These are phyloP conservation scores for Sinocyclocheilus maitianheensis DNA, from an alignment of 2,113 vertebrate genomes.

Conservation along the genomic window DNA sequence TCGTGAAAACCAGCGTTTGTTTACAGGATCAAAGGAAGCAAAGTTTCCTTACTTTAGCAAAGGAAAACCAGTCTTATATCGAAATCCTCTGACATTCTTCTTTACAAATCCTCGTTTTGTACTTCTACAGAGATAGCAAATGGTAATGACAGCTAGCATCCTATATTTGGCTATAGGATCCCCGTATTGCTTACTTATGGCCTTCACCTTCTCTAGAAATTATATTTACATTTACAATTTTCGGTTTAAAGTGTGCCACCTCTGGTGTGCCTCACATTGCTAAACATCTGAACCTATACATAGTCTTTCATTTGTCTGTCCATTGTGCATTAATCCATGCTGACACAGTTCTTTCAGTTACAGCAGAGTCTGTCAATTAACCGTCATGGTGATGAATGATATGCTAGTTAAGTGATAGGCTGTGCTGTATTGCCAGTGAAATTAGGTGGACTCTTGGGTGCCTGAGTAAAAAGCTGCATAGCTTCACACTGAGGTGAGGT, in stretches of 20 bases:
- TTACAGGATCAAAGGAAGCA: too few relatives aligned
- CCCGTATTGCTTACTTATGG: neutral
- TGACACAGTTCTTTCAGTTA: conserved; percentile 50
- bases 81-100: too few relatives aligned
- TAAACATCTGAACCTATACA: conserved; percentile 7
- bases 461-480: conserved; percentile 16
- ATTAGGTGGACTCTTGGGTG: conserved; percentile 30
- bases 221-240: neutral
- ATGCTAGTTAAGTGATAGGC: conserved; percentile 27
- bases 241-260: neutral
- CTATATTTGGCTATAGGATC: conserved; percentile 2
- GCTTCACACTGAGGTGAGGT: neutral
- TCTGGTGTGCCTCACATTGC: neutral
- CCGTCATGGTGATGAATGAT: conserved; percentile 41
- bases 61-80: too few relatives aligned
- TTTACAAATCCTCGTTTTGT: too few relatives aligned
- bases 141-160: neutral
- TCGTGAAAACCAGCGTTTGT: too few relatives aligned
- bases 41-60: too few relatives aligned
- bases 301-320: neutral
- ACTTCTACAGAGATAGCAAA: neutral
- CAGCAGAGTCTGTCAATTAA: conserved; percentile 44
- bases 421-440: conserved; percentile 3
- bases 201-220: neutral
- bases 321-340: conserved; percentile 16